phyloP scores from a whole-genome alignment of 1,140 invertebrate genomes.

The Lordiphosa stackelbergi region DNA sequence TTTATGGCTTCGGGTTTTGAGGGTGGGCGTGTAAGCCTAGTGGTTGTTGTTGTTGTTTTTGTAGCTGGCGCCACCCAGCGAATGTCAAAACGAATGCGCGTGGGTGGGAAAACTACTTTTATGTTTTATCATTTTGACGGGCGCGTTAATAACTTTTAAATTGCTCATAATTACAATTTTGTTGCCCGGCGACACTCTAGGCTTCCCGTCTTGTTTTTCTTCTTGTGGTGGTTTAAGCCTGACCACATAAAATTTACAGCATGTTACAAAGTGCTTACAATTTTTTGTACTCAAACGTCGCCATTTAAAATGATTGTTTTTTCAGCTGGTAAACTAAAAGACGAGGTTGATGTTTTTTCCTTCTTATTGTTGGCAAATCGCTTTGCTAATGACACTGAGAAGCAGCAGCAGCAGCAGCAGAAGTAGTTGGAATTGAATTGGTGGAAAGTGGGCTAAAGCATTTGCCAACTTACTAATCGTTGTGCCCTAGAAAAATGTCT shows the following conservation, averaged over 20 bases:
- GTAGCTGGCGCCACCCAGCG: conserved; percentile 29
- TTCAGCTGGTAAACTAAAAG: conserved; percentile 27
- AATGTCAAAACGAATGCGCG: conserved; percentile 16
- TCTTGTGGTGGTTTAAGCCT: conserved; percentile 9
- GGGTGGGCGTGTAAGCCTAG: conserved; percentile 38
- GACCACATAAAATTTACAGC: conserved; percentile 38
- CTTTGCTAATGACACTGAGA: conserved; percentile 40
- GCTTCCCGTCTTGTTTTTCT: conserved; percentile 8
- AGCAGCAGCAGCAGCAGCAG: neutral
- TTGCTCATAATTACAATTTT: conserved; percentile 63
- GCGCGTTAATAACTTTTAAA: conserved; percentile 68
- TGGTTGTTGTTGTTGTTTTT: conserved; percentile 6
- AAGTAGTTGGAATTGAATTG: too few relatives aligned
- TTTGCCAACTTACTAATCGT: conserved; percentile 45
- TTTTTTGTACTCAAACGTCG: conserved; percentile 8
- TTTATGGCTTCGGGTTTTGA: conserved; percentile 24
- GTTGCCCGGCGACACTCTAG: conserved; percentile 5
- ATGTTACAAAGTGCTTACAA: conserved; percentile 30
- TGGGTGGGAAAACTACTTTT: conserved; percentile 32
- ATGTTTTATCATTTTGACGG: conserved; percentile 35
- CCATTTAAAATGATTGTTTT: conserved; percentile 37
- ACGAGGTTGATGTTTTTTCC: conserved; percentile 12
- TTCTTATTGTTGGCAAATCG: conserved; percentile 7
- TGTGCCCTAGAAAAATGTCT: conserved; percentile 39
- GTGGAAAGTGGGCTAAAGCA: conserved; percentile 34